Percentiles rank a stretch among this genome's conserved stretches.
Evolutionary conservation across 2,797 vertebrate genomes (phyloP).

Genomic region (Acrossocheilus fasciatus): DNA sequence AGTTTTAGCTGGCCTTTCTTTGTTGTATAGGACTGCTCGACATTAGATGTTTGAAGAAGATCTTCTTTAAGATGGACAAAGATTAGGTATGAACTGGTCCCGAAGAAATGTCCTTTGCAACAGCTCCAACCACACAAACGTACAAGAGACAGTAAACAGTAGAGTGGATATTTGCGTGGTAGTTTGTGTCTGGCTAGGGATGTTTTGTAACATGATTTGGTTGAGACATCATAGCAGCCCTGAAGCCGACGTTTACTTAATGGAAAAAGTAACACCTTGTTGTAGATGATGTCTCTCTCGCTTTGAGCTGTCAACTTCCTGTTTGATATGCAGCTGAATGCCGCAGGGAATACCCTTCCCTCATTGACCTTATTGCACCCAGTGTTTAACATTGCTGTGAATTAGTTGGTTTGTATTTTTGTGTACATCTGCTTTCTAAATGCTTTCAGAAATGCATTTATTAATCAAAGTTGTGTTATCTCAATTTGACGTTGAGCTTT

Average conservation of each 20-base stretch:
- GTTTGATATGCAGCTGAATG: conserved; percentile 67
- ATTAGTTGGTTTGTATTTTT: not conserved
- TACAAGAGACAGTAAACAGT: not conserved
- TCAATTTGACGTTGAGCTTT: not conserved
- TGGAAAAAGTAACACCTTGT: conserved; percentile 82
- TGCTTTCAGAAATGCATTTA: not conserved
- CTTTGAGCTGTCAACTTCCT: conserved; percentile 82
- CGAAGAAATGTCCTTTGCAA: not conserved
- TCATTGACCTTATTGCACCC: conserved; percentile 11
- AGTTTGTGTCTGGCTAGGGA: conserved; percentile 58
- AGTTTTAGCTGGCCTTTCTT: conserved; percentile 13
- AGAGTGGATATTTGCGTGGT: conserved; percentile 70
- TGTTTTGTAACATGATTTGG: conserved; percentile 24
- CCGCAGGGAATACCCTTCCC: conserved; percentile 73
- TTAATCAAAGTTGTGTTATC: not conserved
- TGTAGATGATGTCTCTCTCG: conserved; percentile 79
- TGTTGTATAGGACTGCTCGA: not conserved
- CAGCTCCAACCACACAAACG: not conserved
- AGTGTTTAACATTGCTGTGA: not conserved
- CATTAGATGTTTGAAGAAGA: not conserved
- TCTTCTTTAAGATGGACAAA: not conserved
- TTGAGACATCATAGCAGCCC: conserved; percentile 64
- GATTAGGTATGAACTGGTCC: not conserved
- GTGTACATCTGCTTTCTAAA: not conserved
- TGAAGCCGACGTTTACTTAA: conserved; percentile 79